Evolutionary conservation across 2,113 vertebrate species (phyloP).

Genomic region (Arothron firmamentum): DNA sequence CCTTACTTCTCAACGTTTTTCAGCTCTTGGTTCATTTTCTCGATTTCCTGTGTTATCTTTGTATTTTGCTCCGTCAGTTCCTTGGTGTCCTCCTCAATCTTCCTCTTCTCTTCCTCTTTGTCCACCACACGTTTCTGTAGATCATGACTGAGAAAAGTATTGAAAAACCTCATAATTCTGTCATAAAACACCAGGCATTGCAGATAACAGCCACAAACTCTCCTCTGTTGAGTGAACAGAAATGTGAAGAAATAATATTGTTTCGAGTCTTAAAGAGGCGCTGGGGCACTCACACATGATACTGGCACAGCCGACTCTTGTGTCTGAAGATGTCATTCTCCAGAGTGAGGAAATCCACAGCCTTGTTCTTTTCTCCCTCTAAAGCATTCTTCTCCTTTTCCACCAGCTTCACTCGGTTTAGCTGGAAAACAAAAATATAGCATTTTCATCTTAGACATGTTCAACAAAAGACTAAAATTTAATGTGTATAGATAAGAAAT

Average conservation of each 20-base stretch:
- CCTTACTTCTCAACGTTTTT: slow-evolving; percentile 89
- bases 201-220: no score
- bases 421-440: slow-evolving; percentile 63
- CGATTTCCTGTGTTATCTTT: slow-evolving; percentile 81
- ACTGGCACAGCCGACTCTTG: slow-evolving; percentile 86
- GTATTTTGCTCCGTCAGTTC: slow-evolving; percentile 83
- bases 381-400: slow-evolving; percentile 96
- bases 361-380: slow-evolving; percentile 91
- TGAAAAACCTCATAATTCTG: background rate
- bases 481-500: background rate
- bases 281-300: slow-evolving; percentile 84
- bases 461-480: background rate
- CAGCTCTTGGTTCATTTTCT: slow-evolving; percentile 83
- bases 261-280: background rate
- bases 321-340: slow-evolving; percentile 91
- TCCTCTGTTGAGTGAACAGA: background rate
- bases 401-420: slow-evolving; percentile 94
- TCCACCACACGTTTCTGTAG: slow-evolving; percentile 81
- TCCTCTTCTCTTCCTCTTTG: slow-evolving; percentile 83
- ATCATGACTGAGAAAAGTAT: slow-evolving; percentile 78
- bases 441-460: background rate
- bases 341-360: slow-evolving; percentile 87
- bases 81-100: slow-evolving; percentile 85
- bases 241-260: background rate
- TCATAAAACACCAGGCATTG: no score